Evolutionary conservation across 2,113 vertebrate species (phyloP), one percentile per base, ranked within the genome.

Genomic region (Phaethon lepturus): DNA sequence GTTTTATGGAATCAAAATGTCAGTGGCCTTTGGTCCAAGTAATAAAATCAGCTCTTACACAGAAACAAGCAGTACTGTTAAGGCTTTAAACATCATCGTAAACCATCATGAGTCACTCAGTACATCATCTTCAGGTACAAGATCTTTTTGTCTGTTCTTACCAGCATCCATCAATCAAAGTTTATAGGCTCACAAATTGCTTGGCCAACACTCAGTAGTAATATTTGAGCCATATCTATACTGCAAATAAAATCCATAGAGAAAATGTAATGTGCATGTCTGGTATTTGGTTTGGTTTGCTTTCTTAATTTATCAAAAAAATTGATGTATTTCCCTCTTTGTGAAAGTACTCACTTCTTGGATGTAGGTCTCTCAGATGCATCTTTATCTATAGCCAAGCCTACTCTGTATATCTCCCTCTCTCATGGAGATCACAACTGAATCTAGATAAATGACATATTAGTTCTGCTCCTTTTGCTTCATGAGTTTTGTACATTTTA

Each of bases 1-100:
- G 35, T 88, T 96, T 98, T 95, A 97, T 94, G 73, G 83, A 96
- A 96, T 44, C 50, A 95, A 98, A 98, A 98, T 97, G 69, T 91
- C 95, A 94, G 64, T 93, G 79, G 82, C 93, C 93, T 97, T 97
- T 96, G 85, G 88, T 93, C 88, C 79, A 95, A 90, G 93, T 90
- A 96, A 96, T 98, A 98, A 98, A 98, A 97, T 73, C 92, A 84
- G 73, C 81, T 97, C 81, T 97, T 96, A 95, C 68, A 88, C 92
- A 86, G 86, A 98, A 98, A 97, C 88, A 95, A 95, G 91, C 64
- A 96, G 86, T 95, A 82, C 92, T 95, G 95, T 97, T 97, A 97
- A 96, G 88, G 76, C 66, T 93, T 97, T 97, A 97, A 95, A 97
- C 89, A 97, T 97, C 72, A 95, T 93, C 94, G 13, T 97, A 98